Percentiles rank a stretch among this genome's conserved stretches.
These are phyloP conservation scores for Mionectes macconnelli DNA, from an alignment of 2,113 vertebrate genomes.

Conservation along the genomic window DNA sequence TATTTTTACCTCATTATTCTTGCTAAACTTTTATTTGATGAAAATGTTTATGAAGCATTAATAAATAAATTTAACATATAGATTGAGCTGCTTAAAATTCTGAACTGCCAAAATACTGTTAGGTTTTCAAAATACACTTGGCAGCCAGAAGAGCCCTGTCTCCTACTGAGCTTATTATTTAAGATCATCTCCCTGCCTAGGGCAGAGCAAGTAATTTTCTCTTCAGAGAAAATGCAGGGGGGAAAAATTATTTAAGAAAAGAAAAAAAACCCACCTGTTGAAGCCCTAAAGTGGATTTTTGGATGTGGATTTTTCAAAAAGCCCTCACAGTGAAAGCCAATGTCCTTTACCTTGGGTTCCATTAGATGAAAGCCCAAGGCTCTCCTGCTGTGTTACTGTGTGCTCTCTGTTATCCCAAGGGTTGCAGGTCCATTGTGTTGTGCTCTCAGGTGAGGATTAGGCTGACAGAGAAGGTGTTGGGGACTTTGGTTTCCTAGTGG, in stretches of 20 bases:
- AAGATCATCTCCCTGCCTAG: not conserved
- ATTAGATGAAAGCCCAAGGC: not conserved
- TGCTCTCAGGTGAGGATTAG: not conserved
- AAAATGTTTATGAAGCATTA: not conserved
- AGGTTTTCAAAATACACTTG: not conserved
- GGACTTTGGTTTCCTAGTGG: not conserved
- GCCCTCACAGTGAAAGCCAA: not conserved
- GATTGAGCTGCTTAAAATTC: not conserved
- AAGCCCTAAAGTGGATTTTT: not conserved
- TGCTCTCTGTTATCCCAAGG: not conserved
- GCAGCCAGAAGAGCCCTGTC: not conserved
- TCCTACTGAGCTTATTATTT: not conserved
- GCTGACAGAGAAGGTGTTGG: not conserved
- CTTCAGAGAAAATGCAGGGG: not conserved
- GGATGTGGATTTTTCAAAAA: not conserved
- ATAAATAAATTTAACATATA: not conserved
- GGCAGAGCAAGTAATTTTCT: not conserved
- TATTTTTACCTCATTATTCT: not conserved
- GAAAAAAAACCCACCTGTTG: not conserved
- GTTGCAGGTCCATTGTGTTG: not conserved
- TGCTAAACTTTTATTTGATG: not conserved
- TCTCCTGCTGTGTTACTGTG: not conserved
- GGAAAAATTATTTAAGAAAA: not conserved
- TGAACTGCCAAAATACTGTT: not conserved
- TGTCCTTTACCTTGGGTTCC: not conserved